Base-by-base conservation (phyloP, 2,797 vertebrate genomes). In the Nyctibius grandis region DNA sequence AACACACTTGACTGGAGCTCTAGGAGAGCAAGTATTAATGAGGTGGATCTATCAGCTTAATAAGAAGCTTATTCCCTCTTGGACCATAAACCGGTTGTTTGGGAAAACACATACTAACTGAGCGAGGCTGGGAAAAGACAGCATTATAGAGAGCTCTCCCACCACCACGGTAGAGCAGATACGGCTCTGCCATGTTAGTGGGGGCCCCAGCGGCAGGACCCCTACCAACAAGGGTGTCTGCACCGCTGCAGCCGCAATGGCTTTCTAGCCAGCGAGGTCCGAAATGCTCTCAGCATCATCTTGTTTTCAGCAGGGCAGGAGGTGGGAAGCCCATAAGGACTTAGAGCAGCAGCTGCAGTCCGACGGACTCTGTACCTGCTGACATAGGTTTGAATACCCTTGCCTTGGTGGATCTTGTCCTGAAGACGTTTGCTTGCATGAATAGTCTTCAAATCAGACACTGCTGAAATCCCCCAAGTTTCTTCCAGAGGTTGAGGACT, bases 341-440 rank as follows among this genome's bases (percentile, higher is more conserved):
- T 5, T 7, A 15, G 0, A 34, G 28, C n/a, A 83, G 67, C 48
- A 83, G 34, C 28, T 68, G 26, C 22, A 22, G 21, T 25, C 33
- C 12, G 4, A 3, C 4, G 2, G 50, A 59, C 25, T 45, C 26
- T 60, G 6, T 64, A 69, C 28, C 20, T 0, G 0, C 25, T 54
- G 63, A 23, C 13, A 8, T 1, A 29, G 36, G 34, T 89, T 59
- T 83, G 65, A 68, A 47, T 40, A 15, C 9, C 9, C 15, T 26
- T 86, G 38, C 34, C 11, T n/a, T 36, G 48, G 38, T 1, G 11
- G 45, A 4, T 38, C 42, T 75, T 51, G 31, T 87, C 60, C 81
- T 83, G 53, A 61, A 80, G 56, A 57, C 5, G 21, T 54, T 67
- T 77, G 36, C n/a, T 74, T 79, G 50, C 60, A 68, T 25, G 42